phyloP scores from a whole-genome alignment of 2,113 vertebrate species.

The Tursiops truncatus region DNA sequence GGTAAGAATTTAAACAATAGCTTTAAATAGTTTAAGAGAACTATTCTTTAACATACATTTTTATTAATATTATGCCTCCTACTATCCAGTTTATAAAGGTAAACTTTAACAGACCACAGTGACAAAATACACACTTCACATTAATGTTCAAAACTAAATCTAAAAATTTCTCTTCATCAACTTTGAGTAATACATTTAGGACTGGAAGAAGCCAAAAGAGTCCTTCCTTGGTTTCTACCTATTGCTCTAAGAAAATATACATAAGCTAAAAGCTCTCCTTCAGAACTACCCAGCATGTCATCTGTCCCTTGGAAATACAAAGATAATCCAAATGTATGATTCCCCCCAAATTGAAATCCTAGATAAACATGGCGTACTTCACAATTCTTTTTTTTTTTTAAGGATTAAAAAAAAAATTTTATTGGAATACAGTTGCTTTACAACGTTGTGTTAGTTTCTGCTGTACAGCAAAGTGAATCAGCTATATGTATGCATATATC shows the following conservation, averaged over 20 bases:
- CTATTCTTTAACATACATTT: neutral
- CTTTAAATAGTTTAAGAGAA: neutral
- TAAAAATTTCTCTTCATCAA: neutral
- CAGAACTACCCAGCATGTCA: neutral
- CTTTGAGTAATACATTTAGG: neutral
- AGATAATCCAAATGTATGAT: neutral
- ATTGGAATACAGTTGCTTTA: too few relatives aligned
- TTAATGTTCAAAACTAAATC: neutral
- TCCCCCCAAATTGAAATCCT: neutral
- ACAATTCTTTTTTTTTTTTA: neutral
- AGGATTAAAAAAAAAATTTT: rapidly evolving
- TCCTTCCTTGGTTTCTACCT: neutral
- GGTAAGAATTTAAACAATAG: neutral
- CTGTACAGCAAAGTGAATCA: too few relatives aligned
- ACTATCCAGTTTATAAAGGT: neutral
- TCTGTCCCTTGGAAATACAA: neutral
- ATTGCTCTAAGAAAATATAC: neutral
- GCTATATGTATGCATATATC: too few relatives aligned
- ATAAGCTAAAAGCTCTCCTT: neutral
- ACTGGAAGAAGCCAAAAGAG: neutral
- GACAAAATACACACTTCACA: neutral
- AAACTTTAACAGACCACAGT: neutral
- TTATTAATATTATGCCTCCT: neutral
- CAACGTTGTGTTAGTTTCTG: too few relatives aligned
- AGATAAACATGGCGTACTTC: neutral